Percentiles rank a stretch among this genome's conserved stretches.
These are phyloP conservation scores for Morinoia aosen DNA, from an alignment of 2,888 invertebrate species.

Conservation along the genomic window DNA sequence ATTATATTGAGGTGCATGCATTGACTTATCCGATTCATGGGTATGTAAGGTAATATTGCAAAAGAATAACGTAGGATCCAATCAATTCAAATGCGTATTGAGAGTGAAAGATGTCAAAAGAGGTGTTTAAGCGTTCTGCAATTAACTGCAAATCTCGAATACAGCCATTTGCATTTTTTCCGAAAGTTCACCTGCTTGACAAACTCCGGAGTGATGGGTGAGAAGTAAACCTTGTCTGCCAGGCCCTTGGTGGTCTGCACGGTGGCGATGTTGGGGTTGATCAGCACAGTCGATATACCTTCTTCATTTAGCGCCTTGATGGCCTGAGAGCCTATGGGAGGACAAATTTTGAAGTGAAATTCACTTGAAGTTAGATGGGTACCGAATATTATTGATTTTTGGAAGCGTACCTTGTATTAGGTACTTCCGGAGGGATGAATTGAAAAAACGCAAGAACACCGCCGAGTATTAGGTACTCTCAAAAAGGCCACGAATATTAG, in stretches of 20 bases:
- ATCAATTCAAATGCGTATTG: too few species aligned
- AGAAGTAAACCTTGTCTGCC: constrained; percentile 97
- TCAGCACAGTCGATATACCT: constrained; percentile 92
- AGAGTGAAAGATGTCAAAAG: background rate
- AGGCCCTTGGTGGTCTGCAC: constrained; percentile 98
- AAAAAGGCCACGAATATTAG: background rate
- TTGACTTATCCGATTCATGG: background rate
- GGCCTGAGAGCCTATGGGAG: constrained; percentile 71
- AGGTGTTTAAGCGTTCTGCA: too few species aligned
- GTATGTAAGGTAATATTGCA: background rate
- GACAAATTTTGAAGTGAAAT: background rate
- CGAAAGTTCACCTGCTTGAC: constrained; percentile 82
- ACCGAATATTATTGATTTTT: background rate
- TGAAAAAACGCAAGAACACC: too few species aligned
- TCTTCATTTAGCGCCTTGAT: constrained; percentile 97
- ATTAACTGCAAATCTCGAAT: too few species aligned
- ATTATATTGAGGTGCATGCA: too few species aligned
- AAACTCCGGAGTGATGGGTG: constrained; percentile 94
- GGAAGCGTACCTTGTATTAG: background rate
- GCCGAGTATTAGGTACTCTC: background rate
- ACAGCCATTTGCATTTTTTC: background rate
- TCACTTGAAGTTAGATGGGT: background rate
- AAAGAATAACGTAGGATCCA: background rate
- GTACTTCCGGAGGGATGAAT: background rate
- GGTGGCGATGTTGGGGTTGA: constrained; percentile 99